Evolutionary conservation across 2,888 invertebrate species (phyloP), one percentile per base, ranked within the genome.

Genomic region (Agrilus cyanescens): DNA sequence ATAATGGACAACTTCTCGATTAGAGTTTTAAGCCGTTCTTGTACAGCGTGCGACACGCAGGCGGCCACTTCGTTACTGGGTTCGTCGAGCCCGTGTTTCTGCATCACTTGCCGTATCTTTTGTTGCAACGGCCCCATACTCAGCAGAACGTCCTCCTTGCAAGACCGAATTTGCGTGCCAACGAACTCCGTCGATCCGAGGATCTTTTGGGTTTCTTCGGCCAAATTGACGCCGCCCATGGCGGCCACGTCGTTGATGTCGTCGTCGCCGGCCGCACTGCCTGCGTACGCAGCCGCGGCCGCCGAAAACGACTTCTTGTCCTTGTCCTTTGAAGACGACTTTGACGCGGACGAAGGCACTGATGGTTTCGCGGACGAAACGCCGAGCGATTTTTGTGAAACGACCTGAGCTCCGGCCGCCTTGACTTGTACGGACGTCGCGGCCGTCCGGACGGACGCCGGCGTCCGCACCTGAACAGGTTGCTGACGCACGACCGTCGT

Each of bases 171-270:
- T 61, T 82, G 82, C n/a, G 80, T 80, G 13, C 83, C 82, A 37
- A 85, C 80, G 59, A 81, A 78, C 57, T 84, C 83, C 14, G 82
- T 81, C 6, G 82, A 76, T n/a, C 84, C 84, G 46, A 96, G 74
- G 59, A 96, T 96, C 65, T 90, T 81, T 65, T 93, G 93, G 31
- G 88, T 85, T 68, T 97, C 96, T 68, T 97, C 96, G 1, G 88
- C 87, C 57, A 97, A 74, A 70, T 97, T 97, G 42, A 97, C 96
- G 39, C 96, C 96, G 49, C 96, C 96, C 96, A 97, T 96, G 8
- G 96, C 94, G 25, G 96, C 95, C 12, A 97, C 96, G 70, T 97
- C 96, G 61, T 96, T 97, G 58, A 96, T 94, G 65, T 97, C 95
- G 63, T 95, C 95, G 59, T 94, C 93, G 34, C 88, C 90, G 48